Base-by-base conservation (phyloP, 2,888 invertebrate genomes). In the Enchytraeus crypticus region DNA sequence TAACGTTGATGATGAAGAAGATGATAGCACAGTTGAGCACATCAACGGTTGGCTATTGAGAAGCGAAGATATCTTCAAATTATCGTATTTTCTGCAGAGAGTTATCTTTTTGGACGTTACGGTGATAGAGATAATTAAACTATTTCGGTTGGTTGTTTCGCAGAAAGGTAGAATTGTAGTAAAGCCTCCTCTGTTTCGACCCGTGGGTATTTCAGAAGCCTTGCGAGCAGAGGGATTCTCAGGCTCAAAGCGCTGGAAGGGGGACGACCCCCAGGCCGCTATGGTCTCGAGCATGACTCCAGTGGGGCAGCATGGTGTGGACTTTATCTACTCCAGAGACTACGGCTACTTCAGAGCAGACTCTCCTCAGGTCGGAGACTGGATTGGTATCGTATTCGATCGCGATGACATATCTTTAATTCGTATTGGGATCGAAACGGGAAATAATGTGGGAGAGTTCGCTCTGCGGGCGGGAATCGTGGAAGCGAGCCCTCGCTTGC, bases 351-450 rank as follows among this genome's bases (percentile, higher is more conserved):
- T 54, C 38, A 32, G 34, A 21, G 54, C 54, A 1, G 18, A 26
- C 18, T 33, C 34, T 32, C 54, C 54, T 34, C 38, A 54, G 38
- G 38, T 38, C 21, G 54, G 54, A 4, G 54, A 54, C 23, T 54
- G 54, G 54, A 38, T 54, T 23, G 54, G 26, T 32, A 23, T 54
- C 34, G 54, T 54, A 21, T 54, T 54, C 23, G 54, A 54, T 34
- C 38, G 38, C 38, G 54, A 54, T 18, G 54, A 54, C 23, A 23
- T 54, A 11, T 21, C 21, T 26, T 34, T 54, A 21, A 30, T 11
- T 30, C 29, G 23, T 18, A n/a, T 54, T 32, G 27, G 21, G 23
- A 4, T 54, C 23, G 34, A 34, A 32, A 54, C 54, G 18, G 54
- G 54, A 18, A n/a, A 54, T n/a, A 26, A 21, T 8, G 21, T 21